A percentile compares a stretch with the other conserved stretches of the same genome.
Evolutionary conservation across 2,113 vertebrate species (phyloP).

Genomic region (Drymodes brunneopygia): DNA sequence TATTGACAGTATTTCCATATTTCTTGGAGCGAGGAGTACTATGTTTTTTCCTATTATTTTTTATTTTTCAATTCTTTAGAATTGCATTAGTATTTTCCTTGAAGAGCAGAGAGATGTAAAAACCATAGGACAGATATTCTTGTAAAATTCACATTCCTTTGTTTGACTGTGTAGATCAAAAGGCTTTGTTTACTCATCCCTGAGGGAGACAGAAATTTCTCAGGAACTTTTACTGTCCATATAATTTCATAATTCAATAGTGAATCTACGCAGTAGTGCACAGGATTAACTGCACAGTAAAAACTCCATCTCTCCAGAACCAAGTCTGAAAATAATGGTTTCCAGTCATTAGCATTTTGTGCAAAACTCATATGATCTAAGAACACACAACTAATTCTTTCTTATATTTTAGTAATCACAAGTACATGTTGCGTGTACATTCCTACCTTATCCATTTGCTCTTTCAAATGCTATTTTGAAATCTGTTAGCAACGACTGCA

Average conservation of each 20-base stretch:
- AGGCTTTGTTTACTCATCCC: neutral
- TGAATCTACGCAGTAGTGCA: neutral
- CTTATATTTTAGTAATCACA: neutral
- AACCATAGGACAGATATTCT: neutral
- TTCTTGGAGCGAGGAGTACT: neutral
- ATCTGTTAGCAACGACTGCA: neutral
- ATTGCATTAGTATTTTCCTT: neutral
- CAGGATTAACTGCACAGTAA: neutral
- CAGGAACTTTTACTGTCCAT: neutral
- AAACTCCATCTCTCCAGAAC: neutral
- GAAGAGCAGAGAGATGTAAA: neutral
- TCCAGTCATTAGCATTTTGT: neutral
- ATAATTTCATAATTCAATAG: neutral
- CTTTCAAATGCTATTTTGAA: neutral
- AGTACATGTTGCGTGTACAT: neutral
- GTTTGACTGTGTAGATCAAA: neutral
- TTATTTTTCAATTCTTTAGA: neutral
- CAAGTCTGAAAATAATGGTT: neutral
- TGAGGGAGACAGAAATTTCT: neutral
- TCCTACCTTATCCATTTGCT: neutral
- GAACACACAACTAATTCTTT: neutral
- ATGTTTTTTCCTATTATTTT: neutral
- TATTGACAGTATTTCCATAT: neutral
- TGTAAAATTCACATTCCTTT: neutral
- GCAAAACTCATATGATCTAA: neutral